Base-by-base conservation (phyloP, 2,797 vertebrate genomes). In the Acrossocheilus wenchowensis region DNA sequence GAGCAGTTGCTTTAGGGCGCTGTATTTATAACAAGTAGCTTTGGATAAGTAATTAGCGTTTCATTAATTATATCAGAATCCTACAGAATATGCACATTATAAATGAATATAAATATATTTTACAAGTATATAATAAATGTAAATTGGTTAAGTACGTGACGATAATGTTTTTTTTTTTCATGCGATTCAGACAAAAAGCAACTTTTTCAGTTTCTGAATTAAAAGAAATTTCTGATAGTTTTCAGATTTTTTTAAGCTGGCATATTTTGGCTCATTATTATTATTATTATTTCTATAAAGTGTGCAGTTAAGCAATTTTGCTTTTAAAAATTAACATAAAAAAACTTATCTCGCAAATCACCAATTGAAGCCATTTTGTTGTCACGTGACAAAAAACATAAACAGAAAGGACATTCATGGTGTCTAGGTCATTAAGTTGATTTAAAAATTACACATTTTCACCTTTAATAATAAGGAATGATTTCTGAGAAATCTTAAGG, bases 331-430 rank as follows among this genome's bases (percentile, higher is more conserved):
- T 17, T 78, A 26, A 12, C n/a, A 12, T 4, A 41, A 41, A 12
- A 75, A 41, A 39, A 7, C 15, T 10, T 19, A 45, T 64, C 9
- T 78, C 15, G 60, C 14, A 45, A 64, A 34, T 80, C 0, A 34
- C 34, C 50, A 57, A 57, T 39, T 78, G 34, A 78, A 57, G 50
- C 75, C 19, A 57, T 80, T 48, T 78, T 80, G 54, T 34, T 34
- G 57, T 80, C 78, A 80, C n/a, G 41, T 80, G 78, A 64, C 60
- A 26, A 80, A 77, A 43, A 43, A 6, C 23, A 79, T 43, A 62
- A 62, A 30, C 9, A 43, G 23, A 79, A 64, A 69, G 34, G 57
- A 64, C 9, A 17, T 45, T 21, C 9, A 30, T 45, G 57, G 15
- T 64, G n/a, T 64, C 5, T 5, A 45, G 57, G 57, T 30, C 14